Evolutionary conservation across 2,888 invertebrate species (phyloP).

Genomic region (Amiota mariae): DNA sequence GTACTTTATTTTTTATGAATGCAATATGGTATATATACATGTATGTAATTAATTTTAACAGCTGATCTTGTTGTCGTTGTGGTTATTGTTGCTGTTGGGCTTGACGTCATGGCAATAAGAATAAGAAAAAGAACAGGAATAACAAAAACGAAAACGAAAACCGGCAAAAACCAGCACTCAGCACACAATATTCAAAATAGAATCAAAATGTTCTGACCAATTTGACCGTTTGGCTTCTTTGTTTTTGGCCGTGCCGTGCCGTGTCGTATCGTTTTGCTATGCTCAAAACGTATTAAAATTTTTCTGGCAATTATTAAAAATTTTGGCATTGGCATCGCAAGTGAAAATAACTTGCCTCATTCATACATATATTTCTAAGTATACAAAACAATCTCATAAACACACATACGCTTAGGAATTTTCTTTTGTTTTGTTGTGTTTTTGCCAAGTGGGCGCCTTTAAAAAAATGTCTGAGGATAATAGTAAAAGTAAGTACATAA

Average conservation of each 20-base stretch:
- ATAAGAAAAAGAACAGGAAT: conserved; percentile 17
- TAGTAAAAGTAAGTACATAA: conserved; percentile 52
- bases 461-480: conserved; percentile 60
- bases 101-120: not conserved
- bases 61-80: conserved; percentile 1
- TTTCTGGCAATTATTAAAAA: conserved; percentile 61
- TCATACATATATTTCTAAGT: conserved; percentile 19
- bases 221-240: not conserved
- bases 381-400: not conserved
- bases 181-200: conserved; percentile 53
- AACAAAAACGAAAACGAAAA: conserved; percentile 36
- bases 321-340: conserved; percentile 41
- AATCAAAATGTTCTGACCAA: conserved; percentile 10
- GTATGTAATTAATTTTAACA: not conserved
- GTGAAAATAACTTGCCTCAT: conserved; percentile 32
- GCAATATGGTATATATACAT: no score
- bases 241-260: conserved; percentile 36
- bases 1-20: no score
- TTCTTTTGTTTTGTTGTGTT: conserved; percentile 51
- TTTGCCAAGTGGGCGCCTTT: conserved; percentile 48
- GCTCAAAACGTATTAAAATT: conserved; percentile 45
- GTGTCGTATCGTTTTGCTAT: conserved; percentile 22
- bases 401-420: conserved; percentile 33
- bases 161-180: conserved; percentile 58
- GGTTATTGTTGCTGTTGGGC: not conserved